Conservation (phyloP, 1,140 invertebrate genomes). For the Penaeus chinensis region DNA sequence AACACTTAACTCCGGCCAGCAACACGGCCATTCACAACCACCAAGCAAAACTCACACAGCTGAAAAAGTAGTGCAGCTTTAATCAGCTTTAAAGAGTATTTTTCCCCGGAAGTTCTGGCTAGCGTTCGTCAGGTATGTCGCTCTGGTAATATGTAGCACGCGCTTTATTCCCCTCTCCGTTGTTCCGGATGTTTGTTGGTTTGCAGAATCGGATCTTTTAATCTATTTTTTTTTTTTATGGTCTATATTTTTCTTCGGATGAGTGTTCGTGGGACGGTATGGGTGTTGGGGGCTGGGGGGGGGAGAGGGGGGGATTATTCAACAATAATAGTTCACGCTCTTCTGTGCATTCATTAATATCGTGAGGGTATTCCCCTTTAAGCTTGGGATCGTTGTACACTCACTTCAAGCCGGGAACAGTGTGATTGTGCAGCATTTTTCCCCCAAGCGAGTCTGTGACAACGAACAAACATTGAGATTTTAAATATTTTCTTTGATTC, state of each 20-base stretch:
- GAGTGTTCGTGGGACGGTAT: slow-evolving; percentile 1
- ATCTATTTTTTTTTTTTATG: neutral
- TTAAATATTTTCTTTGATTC: too few species aligned
- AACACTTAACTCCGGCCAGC: slow-evolving; percentile 21
- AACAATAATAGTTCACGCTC: neutral
- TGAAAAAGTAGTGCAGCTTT: slow-evolving; percentile 36
- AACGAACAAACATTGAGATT: too few species aligned
- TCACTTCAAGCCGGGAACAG: too few species aligned
- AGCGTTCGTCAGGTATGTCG: slow-evolving; percentile 9
- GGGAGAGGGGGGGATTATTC: neutral
- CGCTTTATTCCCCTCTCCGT: neutral
- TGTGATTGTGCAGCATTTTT: too few species aligned
- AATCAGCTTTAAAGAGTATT: slow-evolving; percentile 33
- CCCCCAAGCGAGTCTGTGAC: too few species aligned
- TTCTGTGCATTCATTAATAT: neutral
- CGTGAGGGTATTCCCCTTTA: too few species aligned
- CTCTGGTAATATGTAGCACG: slow-evolving; percentile 22
- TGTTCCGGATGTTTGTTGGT: neutral
- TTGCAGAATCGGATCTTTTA: too few species aligned
- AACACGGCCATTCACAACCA: slow-evolving; percentile 1
- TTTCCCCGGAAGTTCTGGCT: slow-evolving; percentile 27
- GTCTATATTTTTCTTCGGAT: slow-evolving; percentile 9
- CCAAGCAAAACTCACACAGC: slow-evolving; percentile 28
- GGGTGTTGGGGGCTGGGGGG: neutral
- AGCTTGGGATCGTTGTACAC: too few species aligned